Evolutionary conservation across 2,113 vertebrate genomes (phyloP).

Genomic region (Melanerpes formicivorus): DNA sequence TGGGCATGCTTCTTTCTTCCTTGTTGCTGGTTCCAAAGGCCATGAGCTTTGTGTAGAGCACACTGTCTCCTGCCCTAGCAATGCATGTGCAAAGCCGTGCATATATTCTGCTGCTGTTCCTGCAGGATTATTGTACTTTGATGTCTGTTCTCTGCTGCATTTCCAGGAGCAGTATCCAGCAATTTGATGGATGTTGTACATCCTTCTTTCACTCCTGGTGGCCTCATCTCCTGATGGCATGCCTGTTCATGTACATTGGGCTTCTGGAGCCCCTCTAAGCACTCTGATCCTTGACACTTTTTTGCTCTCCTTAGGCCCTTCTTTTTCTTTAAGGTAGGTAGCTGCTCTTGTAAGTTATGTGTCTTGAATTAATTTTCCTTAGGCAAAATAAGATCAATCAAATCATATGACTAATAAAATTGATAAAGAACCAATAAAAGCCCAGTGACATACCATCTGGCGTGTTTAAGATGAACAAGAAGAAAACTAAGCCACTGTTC

Average conservation of each 20-base stretch:
- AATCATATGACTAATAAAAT: conserved; percentile 76
- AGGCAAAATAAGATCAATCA: conserved; percentile 77
- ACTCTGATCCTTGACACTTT: neutral
- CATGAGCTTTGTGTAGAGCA: neutral
- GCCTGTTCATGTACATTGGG: neutral
- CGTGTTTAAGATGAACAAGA: conserved; percentile 22
- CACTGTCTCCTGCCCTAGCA: neutral
- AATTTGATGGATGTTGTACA: neutral
- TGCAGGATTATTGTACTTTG: neutral
- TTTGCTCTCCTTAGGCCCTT: neutral
- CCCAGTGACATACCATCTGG: conserved; percentile 45
- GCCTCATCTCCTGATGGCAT: neutral
- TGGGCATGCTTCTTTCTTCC: neutral
- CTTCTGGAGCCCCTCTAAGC: neutral
- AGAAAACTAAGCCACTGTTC: conserved; percentile 29
- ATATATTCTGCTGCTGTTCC: accelerated
- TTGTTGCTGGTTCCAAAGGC: neutral
- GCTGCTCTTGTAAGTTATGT: conserved; percentile 52
- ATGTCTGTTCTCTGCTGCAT: neutral
- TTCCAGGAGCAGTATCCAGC: neutral
- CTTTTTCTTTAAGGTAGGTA: conserved; percentile 46
- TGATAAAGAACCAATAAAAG: conserved; percentile 76
- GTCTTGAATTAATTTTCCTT: conserved; percentile 73
- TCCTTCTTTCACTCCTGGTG: neutral
- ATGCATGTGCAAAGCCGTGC: neutral